Conservation (phyloP, 2,113 vertebrate species). For the Pyxicephalus adspersus region DNA sequence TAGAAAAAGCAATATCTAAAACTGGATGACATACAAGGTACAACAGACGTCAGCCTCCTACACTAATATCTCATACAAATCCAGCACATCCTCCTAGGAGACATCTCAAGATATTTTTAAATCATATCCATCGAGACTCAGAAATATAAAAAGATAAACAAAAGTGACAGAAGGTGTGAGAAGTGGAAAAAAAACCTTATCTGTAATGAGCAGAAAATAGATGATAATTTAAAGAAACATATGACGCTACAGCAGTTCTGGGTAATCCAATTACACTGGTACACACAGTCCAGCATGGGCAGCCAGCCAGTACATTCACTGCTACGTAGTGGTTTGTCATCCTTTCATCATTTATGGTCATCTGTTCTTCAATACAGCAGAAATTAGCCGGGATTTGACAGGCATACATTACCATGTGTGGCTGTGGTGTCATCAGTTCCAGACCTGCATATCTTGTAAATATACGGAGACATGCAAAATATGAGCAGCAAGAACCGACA, state of each 20-base stretch:
- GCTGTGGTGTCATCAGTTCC: background rate
- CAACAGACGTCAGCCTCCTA: conserved; percentile 36
- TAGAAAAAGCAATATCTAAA: background rate
- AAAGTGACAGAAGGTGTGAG: conserved; percentile 4
- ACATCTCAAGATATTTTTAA: conserved; percentile 18
- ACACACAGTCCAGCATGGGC: too few relatives aligned
- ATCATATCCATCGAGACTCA: conserved; percentile 1
- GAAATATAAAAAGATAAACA: conserved; percentile 8
- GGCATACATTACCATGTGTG: background rate
- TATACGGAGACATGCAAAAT: background rate
- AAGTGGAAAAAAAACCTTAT: background rate
- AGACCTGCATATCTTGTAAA: background rate
- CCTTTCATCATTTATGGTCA: background rate
- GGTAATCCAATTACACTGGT: too few relatives aligned
- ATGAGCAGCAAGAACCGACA: background rate
- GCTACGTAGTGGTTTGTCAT: too few relatives aligned
- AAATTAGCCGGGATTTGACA: background rate
- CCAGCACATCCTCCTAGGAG: conserved; percentile 3
- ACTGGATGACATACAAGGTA: background rate
- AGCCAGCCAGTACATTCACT: too few relatives aligned
- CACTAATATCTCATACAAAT: background rate
- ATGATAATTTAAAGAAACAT: too few relatives aligned
- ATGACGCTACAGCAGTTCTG: too few relatives aligned
- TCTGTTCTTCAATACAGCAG: background rate
- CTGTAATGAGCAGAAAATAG: background rate